Percentiles rank a stretch among this genome's conserved stretches.
Conservation (phyloP, 2,888 invertebrate genomes). For the Lymantria dispar region DNA sequence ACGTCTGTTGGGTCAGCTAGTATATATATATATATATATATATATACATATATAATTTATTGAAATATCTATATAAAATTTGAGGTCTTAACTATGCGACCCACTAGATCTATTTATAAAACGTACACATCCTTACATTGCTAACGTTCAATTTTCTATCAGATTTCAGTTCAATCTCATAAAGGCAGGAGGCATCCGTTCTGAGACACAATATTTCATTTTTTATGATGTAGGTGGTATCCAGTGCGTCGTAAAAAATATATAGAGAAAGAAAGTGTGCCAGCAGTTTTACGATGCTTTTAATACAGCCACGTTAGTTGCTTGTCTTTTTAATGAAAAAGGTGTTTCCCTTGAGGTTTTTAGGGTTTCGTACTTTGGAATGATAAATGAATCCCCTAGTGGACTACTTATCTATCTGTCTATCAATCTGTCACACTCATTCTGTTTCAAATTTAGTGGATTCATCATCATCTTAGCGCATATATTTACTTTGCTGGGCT, state of each 20-base stretch:
- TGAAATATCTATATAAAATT: too few relatives aligned
- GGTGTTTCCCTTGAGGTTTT: neutral
- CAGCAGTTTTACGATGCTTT: slow-evolving; percentile 60
- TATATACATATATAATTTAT: too few relatives aligned
- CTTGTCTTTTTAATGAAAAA: slow-evolving; percentile 31
- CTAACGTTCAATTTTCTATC: slow-evolving; percentile 55
- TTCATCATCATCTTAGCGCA: too few relatives aligned
- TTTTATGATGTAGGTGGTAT: slow-evolving; percentile 76
- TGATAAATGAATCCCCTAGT: too few relatives aligned
- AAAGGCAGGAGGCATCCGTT: slow-evolving; percentile 66
- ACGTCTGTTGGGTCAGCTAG: too few relatives aligned
- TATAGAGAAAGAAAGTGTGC: slow-evolving; percentile 65
- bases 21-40: too few relatives aligned
- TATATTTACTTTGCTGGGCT: too few relatives aligned
- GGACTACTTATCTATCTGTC: too few relatives aligned
- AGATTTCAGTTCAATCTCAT: slow-evolving; percentile 71
- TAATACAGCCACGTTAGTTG: slow-evolving; percentile 63
- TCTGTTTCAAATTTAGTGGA: too few relatives aligned
- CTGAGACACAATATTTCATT: slow-evolving; percentile 75
- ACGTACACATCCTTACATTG: neutral
- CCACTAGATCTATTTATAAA: neutral
- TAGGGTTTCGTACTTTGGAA: too few relatives aligned
- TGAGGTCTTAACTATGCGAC: too few relatives aligned
- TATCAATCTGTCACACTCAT: too few relatives aligned
- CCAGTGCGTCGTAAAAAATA: slow-evolving; percentile 68